phyloP scores from a whole-genome alignment of 2,113 vertebrate species.

The Psophia crepitans region DNA sequence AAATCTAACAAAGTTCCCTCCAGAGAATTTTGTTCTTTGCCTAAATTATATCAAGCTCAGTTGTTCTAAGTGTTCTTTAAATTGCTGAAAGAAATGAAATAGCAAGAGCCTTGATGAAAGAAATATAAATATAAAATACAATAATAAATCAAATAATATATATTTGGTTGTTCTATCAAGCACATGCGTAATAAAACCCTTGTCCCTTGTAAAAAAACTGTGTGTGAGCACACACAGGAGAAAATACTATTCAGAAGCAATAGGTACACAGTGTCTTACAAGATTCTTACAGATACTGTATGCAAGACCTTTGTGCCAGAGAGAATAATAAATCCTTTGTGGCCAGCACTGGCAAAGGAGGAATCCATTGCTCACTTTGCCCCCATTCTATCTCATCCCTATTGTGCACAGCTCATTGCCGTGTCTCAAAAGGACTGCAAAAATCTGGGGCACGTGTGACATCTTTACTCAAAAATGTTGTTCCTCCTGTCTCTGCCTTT shows the following conservation, averaged over 20 bases:
- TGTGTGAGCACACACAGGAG: background rate
- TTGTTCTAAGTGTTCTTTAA: constrained; percentile 13
- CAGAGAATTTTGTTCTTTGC: constrained; percentile 33
- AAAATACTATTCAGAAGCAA: background rate
- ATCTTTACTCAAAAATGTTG: background rate
- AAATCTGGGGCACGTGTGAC: background rate
- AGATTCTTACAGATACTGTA: background rate
- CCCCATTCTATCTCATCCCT: background rate
- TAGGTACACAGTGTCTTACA: background rate
- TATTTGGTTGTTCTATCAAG: background rate
- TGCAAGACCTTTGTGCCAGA: background rate
- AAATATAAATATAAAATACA: background rate
- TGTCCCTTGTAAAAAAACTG: background rate
- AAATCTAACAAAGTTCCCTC: background rate
- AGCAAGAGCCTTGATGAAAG: background rate
- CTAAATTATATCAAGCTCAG: constrained; percentile 5
- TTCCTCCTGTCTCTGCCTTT: background rate
- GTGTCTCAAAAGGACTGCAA: background rate
- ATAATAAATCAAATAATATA: background rate
- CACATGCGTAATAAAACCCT: background rate
- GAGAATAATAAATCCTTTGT: background rate
- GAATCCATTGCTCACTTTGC: background rate
- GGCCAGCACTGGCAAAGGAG: background rate
- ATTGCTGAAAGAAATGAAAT: background rate
- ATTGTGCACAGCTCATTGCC: background rate